A percentile compares a stretch with the other conserved stretches of the same genome.
phyloP scores from a whole-genome alignment of 1,140 invertebrate genomes.

The Sarcophaga peregrina region DNA sequence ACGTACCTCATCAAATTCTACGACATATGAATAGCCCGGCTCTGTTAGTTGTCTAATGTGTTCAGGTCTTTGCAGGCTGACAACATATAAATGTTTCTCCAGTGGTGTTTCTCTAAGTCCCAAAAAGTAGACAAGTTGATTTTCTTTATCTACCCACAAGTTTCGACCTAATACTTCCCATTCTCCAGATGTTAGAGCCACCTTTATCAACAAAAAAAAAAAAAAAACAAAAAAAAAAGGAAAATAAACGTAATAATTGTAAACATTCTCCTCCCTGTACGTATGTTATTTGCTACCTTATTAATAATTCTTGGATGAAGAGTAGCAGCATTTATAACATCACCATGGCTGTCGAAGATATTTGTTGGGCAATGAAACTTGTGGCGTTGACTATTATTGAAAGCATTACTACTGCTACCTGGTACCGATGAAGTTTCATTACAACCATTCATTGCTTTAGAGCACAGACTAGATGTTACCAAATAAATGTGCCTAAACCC shows the following conservation, averaged over 20 bases:
- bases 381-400: conserved; percentile 40
- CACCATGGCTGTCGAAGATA: conserved; percentile 48
- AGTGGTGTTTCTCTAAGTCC: conserved; percentile 82
- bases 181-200: conserved; percentile 81
- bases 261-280: not conserved
- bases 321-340: conserved; percentile 57
- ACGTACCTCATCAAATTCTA: conserved; percentile 82
- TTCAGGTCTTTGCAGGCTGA: conserved; percentile 75
- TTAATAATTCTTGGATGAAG: conserved; percentile 59
- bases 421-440: conserved; percentile 45
- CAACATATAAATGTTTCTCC: conserved; percentile 86
- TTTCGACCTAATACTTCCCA: conserved; percentile 85
- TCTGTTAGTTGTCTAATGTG: conserved; percentile 78
- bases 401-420: conserved; percentile 9
- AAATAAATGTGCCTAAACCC: conserved; percentile 93
- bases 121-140: conserved; percentile 83
- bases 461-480: conserved; percentile 67
- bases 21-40: conserved; percentile 80
- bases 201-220: conserved; percentile 69
- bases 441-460: conserved; percentile 53
- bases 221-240: not conserved
- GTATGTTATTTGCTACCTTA: conserved; percentile 51
- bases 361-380: conserved; percentile 28
- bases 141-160: conserved; percentile 80
- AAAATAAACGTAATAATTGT: too few relatives aligned